Evolutionary conservation across 2,797 vertebrate species (phyloP).

Genomic region (Mormyrus proboscirostris): DNA sequence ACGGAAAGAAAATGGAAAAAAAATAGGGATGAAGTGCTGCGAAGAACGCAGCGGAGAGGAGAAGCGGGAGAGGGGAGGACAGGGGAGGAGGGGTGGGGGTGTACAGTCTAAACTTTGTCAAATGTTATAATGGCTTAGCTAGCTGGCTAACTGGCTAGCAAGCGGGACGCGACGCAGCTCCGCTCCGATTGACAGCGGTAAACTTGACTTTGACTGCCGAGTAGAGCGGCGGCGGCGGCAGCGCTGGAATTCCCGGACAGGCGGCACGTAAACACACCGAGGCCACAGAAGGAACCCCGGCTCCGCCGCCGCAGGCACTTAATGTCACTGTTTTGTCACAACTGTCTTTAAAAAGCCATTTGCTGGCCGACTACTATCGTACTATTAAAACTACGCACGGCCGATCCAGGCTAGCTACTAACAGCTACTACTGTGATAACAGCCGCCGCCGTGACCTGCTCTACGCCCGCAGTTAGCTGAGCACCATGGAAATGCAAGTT

Average conservation of each 20-base stretch:
- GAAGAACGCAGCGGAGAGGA: slow-evolving; percentile 20
- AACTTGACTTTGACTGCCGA: slow-evolving; percentile 15
- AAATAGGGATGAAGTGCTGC: slow-evolving; percentile 25
- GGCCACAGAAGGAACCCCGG: neutral
- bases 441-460: neutral
- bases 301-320: neutral
- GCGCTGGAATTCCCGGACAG: neutral
- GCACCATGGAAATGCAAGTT: slow-evolving; percentile 1
- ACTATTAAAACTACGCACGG: slow-evolving; percentile 19
- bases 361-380: neutral
- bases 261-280: slow-evolving; percentile 5
- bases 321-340: neutral
- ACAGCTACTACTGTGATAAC: slow-evolving; percentile 12
- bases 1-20: slow-evolving; percentile 40
- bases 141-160: slow-evolving; percentile 7
- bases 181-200: slow-evolving; percentile 26
- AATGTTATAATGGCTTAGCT: slow-evolving; percentile 52
- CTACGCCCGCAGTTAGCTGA: neutral
- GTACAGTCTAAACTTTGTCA: slow-evolving; percentile 64
- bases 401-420: slow-evolving; percentile 9
- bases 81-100: slow-evolving; percentile 32
- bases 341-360: neutral
- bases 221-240: neutral
- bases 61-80: slow-evolving; percentile 27
- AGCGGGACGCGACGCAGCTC: slow-evolving; percentile 11